Conservation (phyloP, 2,797 vertebrate species). For the Coilia nasus region DNA sequence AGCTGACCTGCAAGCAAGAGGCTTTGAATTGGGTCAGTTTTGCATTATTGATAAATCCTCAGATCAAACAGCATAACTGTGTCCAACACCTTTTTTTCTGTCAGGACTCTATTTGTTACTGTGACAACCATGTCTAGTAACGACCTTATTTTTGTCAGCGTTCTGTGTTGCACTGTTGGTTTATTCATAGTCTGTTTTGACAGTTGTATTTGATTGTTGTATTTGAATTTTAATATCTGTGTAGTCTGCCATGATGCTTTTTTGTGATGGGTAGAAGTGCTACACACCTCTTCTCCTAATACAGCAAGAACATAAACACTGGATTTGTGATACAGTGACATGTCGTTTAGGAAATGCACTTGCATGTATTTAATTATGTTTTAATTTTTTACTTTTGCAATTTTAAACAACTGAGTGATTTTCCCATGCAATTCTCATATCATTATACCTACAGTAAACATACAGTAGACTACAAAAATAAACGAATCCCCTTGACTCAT, state of each 20-base stretch:
- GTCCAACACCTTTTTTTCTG: conserved; percentile 17
- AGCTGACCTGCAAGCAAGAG: conserved; percentile 24
- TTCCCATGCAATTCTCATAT: too few species aligned
- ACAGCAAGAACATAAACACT: too few species aligned
- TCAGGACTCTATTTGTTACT: background rate
- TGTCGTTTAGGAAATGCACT: too few species aligned
- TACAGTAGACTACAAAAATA: background rate
- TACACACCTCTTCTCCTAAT: too few species aligned
- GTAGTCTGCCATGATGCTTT: background rate
- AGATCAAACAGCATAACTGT: conserved; percentile 37
- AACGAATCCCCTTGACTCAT: background rate
- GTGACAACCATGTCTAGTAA: background rate
- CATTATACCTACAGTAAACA: background rate
- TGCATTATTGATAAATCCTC: conserved; percentile 44
- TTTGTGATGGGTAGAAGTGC: too few species aligned
- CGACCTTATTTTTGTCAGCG: background rate
- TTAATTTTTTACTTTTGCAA: too few species aligned
- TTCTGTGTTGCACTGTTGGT: background rate
- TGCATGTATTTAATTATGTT: too few species aligned
- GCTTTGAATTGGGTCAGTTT: conserved; percentile 33
- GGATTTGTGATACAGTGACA: too few species aligned
- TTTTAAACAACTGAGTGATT: too few species aligned
- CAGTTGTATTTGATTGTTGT: background rate
- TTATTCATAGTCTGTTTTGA: background rate
- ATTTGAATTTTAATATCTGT: background rate